Evolutionary conservation across 2,888 invertebrate species (phyloP), one percentile per base, ranked within the genome.

Genomic region (Xylocampa areola): DNA sequence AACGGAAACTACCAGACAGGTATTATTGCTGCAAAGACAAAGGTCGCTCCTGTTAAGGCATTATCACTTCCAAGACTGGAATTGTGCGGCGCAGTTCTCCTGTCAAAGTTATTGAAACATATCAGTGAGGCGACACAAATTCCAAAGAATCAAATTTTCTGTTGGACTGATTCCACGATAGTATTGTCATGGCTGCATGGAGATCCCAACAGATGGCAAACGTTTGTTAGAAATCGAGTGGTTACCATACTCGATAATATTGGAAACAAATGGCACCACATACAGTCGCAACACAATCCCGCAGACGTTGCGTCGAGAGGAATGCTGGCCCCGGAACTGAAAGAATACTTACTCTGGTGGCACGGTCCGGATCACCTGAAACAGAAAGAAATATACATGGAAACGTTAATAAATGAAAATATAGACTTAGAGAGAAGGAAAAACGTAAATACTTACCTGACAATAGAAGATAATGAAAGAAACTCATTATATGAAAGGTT

Each of bases 41-140:
- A n/a, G 43, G 10, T 43, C 41, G 52, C 52, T 6, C 52, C 45
- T 4, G 10, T 53, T 0, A 53, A 45, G 25, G 11, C 30, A 11
- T 11, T 52, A 4, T 39, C 52, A 1, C 0, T 52, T 0, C 44
- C 52, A n/a, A n/a, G n/a, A n/a, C n/a, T n/a, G n/a, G n/a, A n/a
- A n/a, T n/a, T n/a, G n/a, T n/a, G n/a, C n/a, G n/a, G n/a, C n/a
- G n/a, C n/a, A 2, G 2, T 45, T 1, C 27, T 53, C 0, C 13
- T 45, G 3, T 39, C 45, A 10, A 16, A 17, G 8, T 19, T 53
- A 8, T 14, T 52, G 1, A 32, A 23, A 5, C 44, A 52, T 8
- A 23, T 44, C 2, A 17, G 7, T 0, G 2, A 23, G 4, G 44
- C 52, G 3, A 44, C 27, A 13, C 23, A 30, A 32, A 45, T 52